phyloP scores from a whole-genome alignment of 1,140 invertebrate genomes.

The Stratiolaelaps scimitus region DNA sequence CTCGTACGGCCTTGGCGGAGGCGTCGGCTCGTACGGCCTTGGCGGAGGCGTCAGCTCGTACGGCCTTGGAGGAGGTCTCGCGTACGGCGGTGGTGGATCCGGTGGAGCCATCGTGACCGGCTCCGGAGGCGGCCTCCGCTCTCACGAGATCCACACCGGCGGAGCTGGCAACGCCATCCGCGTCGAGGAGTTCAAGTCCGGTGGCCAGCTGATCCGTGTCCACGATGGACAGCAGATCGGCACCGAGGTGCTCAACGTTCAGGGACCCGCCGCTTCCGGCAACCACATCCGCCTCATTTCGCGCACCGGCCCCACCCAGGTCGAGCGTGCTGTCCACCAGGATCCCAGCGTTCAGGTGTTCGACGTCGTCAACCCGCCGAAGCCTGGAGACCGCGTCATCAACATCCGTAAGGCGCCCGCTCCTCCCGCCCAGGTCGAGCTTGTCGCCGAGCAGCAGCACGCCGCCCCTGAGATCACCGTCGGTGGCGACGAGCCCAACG shows the following conservation, averaged over 20 bases:
- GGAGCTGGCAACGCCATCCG: slow-evolving; percentile 15
- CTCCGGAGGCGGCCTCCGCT: not conserved
- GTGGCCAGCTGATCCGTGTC: slow-evolving; percentile 18
- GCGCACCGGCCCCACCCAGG: slow-evolving; percentile 9
- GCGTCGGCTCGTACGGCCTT: not conserved
- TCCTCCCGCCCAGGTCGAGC: slow-evolving; percentile 9
- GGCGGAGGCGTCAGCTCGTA: not conserved
- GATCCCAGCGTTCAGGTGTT: slow-evolving; percentile 23
- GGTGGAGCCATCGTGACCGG: slow-evolving; percentile 20
- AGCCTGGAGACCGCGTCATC: slow-evolving; percentile 23
- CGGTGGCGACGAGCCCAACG: slow-evolving; percentile 15
- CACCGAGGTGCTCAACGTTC: not conserved
- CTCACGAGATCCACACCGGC: slow-evolving; percentile 24
- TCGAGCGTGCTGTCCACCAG: not conserved
- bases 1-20: not conserved
- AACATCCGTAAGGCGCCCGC: slow-evolving; percentile 26
- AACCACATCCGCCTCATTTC: slow-evolving; percentile 23
- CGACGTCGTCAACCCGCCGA: slow-evolving; percentile 11
- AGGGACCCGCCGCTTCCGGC: slow-evolving; percentile 6
- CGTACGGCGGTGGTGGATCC: not conserved
- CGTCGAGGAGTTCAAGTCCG: slow-evolving; percentile 6
- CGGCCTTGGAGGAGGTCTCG: not conserved
- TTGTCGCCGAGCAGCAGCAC: slow-evolving; percentile 14
- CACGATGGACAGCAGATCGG: slow-evolving; percentile 6
- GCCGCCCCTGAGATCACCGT: slow-evolving; percentile 17